A percentile compares a stretch with the other conserved stretches of the same genome.
These are phyloP conservation scores for Montifringilla adamsi DNA, from an alignment of 2,113 vertebrate species.

Conservation along the genomic window DNA sequence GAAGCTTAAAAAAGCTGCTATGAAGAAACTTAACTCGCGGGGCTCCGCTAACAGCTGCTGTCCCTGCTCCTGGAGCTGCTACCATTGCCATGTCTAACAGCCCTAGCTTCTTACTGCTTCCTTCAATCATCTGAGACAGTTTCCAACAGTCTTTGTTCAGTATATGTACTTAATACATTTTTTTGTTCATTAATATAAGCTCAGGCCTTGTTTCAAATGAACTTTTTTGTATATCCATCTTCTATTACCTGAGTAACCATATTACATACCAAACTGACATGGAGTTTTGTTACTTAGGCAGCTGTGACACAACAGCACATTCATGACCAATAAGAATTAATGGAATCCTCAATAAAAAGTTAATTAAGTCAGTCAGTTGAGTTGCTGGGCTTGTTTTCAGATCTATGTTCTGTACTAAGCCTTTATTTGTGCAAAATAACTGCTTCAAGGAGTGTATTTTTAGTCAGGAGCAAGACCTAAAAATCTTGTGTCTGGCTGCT, in stretches of 20 bases:
- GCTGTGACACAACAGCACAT: accelerated
- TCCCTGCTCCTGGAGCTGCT: background rate
- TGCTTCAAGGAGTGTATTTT: background rate
- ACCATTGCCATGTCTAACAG: background rate
- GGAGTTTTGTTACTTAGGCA: background rate
- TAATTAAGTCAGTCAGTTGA: background rate
- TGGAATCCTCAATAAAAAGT: background rate
- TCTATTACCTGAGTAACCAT: background rate
- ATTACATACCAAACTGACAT: background rate
- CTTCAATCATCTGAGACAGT: background rate
- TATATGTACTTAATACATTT: accelerated
- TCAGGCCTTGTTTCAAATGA: background rate
- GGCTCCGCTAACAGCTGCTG: background rate
- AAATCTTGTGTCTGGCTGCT: background rate
- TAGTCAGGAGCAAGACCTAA: background rate
- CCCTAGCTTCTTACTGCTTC: accelerated
- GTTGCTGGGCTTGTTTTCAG: background rate
- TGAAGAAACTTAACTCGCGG: background rate
- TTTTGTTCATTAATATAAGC: background rate
- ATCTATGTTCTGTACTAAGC: background rate
- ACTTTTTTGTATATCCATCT: background rate
- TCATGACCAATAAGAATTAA: background rate
- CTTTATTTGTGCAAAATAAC: background rate
- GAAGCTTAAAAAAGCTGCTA: no score
- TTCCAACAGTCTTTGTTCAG: background rate